Conservation (phyloP, 1,140 invertebrate genomes). For the Conus ventricosus region DNA sequence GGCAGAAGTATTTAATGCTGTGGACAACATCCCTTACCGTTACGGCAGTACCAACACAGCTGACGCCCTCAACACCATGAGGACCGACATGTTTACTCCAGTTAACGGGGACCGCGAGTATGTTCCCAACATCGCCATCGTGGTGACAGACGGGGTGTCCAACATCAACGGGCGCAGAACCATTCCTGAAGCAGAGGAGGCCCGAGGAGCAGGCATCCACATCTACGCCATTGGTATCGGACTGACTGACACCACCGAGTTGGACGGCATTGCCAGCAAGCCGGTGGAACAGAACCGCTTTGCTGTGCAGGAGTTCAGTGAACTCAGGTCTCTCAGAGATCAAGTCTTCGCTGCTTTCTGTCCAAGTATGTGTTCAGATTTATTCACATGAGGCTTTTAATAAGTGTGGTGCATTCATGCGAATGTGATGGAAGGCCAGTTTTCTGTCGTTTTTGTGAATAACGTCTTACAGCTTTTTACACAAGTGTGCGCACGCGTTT, state of each 20-base stretch:
- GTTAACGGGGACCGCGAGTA: slow-evolving; percentile 52
- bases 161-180: slow-evolving; percentile 60
- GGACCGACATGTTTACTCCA: slow-evolving; percentile 45
- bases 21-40: slow-evolving; percentile 50
- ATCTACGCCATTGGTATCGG: slow-evolving; percentile 65
- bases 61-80: slow-evolving; percentile 43
- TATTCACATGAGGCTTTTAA: too few species aligned
- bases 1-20: slow-evolving; percentile 41
- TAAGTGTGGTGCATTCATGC: too few species aligned
- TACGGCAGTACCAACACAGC: slow-evolving; percentile 48
- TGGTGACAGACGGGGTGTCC: slow-evolving; percentile 62
- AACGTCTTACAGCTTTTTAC: too few species aligned
- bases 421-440: too few species aligned
- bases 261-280: slow-evolving; percentile 59
- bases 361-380: slow-evolving; percentile 32
- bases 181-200: slow-evolving; percentile 52
- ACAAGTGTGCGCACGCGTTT: too few species aligned
- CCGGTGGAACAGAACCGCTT: slow-evolving; percentile 57
- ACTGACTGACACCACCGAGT: slow-evolving; percentile 54
- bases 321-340: slow-evolving; percentile 53
- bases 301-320: slow-evolving; percentile 59
- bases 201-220: slow-evolving; percentile 50
- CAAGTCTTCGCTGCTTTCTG: slow-evolving; percentile 52
- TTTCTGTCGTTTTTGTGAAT: too few species aligned
- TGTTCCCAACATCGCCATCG: slow-evolving; percentile 59